Evolutionary conservation across 1,140 invertebrate genomes (phyloP).

Genomic region (Caenorhabditis brenneri): DNA sequence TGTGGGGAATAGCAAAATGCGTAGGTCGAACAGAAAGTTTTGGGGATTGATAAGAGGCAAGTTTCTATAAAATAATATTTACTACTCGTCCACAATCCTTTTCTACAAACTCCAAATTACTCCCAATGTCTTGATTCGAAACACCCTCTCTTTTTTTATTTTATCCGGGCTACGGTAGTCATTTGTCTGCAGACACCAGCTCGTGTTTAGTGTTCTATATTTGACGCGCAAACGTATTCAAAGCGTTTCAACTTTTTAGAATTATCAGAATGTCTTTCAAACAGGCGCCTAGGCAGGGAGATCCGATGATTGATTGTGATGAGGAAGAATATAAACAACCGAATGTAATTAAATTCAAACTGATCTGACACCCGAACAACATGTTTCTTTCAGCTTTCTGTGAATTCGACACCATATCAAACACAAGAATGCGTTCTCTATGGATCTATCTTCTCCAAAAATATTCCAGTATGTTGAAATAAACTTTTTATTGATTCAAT

Average conservation of each 20-base stretch:
- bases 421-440: slow-evolving; percentile 55
- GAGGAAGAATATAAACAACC: not conserved
- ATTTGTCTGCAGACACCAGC: not conserved
- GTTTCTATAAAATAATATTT: too few species aligned
- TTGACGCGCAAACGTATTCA: not conserved
- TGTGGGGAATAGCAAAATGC: too few species aligned
- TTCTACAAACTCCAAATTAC: too few species aligned
- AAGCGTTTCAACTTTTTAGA: not conserved
- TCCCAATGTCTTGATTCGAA: not conserved
- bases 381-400: slow-evolving; percentile 24
- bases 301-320: not conserved
- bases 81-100: too few species aligned
- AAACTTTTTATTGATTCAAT: not conserved
- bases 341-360: not conserved
- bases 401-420: slow-evolving; percentile 48
- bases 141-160: too few species aligned
- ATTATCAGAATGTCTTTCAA: not conserved
- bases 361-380: too few species aligned
- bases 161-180: not conserved
- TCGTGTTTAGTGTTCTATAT: not conserved
- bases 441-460: slow-evolving; percentile 37
- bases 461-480: slow-evolving; percentile 43
- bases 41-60: too few species aligned
- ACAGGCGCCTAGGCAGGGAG: not conserved
- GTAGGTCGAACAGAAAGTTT: too few species aligned